Base-by-base conservation (phyloP, 1,140 invertebrate genomes). In the Meloidogyne hapla region DNA sequence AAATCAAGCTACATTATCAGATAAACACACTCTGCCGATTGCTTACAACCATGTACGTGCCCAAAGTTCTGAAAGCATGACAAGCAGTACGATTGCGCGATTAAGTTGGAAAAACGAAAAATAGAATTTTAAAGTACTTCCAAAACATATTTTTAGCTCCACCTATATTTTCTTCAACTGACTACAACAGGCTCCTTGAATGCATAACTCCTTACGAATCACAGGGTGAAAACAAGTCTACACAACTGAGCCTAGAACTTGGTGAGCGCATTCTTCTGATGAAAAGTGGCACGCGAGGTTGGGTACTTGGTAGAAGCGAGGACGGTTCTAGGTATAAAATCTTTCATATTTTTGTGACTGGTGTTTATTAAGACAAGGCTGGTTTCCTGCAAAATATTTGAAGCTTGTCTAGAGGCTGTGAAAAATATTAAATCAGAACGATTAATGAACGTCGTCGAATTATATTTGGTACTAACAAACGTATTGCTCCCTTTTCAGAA, bases 321-420 rank as follows among this genome's bases (percentile, higher is more conserved):
- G 74, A 75, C 70, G 70, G 74, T 9, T 23, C 8, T 4, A 75
- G 69, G 74, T 73, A 23, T 69, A 13, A 1, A 5, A 13, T 15
- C 28, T 13, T 28, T 40, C 13, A 70, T 13, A 18, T 70, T 70
- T 40, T 70, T 40, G 33, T 21, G 13, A 26, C 67, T 23, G 1
- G n/a, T 18, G 38, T 40, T 6, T 15, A n/a, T 62, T 21, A n/a
- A 73, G 71, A 73, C 61, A 65, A 40, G 74, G 74, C 25, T 75
- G 74, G 74, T 75, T 75, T 63, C 74, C 74, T 15, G 74, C 74
- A 26, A 75, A 75, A 33, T 75, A 45, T 33, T 38, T 75, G 28
- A 75, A 75, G 13, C 48, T 75, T 28, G 65, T 75, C 71, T 75
- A 8, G 13, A 67, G n/a, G n/a, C n/a, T n/a, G 23, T 66, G 64